These are phyloP conservation scores for Montipora efflorescens DNA, from an alignment of 64 coral and sea anemone genomes.

Conservation along the genomic window DNA sequence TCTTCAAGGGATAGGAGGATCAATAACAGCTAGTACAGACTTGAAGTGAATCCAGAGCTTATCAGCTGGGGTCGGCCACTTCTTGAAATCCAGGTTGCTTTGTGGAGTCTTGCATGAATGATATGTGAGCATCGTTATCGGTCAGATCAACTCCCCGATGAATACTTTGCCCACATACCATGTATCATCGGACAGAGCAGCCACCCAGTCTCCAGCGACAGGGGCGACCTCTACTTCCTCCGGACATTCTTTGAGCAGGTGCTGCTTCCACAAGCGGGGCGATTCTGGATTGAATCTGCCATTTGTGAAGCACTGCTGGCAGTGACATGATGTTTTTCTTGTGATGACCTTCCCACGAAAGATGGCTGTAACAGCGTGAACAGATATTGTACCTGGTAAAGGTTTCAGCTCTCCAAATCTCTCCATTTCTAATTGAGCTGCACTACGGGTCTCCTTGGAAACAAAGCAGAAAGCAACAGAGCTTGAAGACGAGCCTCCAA, in stretches of 20 bases:
- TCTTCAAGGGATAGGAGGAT: no score
- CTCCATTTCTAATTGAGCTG: no score
- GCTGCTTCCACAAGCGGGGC: no score
- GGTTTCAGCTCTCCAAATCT: neutral
- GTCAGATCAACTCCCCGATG: neutral
- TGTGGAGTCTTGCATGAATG: no score
- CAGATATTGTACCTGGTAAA: constrained; percentile 61
- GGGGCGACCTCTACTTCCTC: neutral
- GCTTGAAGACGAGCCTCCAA: constrained; percentile 21
- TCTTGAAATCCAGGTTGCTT: no score
- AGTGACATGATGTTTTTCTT: neutral
- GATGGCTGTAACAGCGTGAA: constrained; percentile 35
- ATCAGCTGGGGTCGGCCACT: no score
- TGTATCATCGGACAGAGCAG: constrained; percentile 9
- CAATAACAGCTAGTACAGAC: no score
- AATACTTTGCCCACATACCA: constrained; percentile 41
- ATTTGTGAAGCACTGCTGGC: no score
- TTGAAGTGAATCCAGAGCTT: no score
- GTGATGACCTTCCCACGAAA: constrained; percentile 17
- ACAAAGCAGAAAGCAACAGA: neutral
- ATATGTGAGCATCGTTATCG: neutral
- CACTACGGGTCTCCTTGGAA: neutral
- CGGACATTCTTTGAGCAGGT: neutral
- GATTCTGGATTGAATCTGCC: no score
- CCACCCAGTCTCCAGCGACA: constrained; percentile 10